These are phyloP conservation scores for Vidua macroura DNA, from an alignment of 2,113 vertebrate species.

Conservation along the genomic window DNA sequence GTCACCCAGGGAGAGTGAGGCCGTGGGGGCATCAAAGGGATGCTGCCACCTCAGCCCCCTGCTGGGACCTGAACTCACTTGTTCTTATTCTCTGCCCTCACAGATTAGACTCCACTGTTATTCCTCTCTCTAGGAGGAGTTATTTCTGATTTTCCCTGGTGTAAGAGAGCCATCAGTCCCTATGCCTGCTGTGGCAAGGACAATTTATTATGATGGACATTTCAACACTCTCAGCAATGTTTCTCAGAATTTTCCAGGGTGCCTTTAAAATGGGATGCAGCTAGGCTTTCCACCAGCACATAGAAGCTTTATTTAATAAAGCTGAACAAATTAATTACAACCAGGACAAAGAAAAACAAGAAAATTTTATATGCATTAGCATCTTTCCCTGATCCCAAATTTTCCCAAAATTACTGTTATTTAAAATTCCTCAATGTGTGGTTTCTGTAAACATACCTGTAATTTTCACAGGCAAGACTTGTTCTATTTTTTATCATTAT, in stretches of 20 bases:
- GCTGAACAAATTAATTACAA: background rate
- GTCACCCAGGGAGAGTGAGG: fast-evolving
- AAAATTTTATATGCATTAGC: background rate
- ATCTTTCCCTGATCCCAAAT: background rate
- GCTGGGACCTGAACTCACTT: background rate
- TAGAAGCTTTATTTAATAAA: background rate
- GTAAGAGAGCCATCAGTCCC: background rate
- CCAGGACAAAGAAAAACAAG: background rate
- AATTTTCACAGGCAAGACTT: background rate
- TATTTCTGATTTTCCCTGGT: background rate
- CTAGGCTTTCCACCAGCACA: background rate
- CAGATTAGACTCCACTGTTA: background rate
- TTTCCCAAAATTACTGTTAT: background rate
- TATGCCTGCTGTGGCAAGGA: background rate
- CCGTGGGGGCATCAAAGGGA: fast-evolving
- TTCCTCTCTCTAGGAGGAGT: background rate
- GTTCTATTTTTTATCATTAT: background rate
- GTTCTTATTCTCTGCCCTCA: background rate
- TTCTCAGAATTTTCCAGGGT: background rate
- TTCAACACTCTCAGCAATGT: background rate
- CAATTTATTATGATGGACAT: background rate
- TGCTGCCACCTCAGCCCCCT: fast-evolving
- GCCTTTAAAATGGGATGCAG: background rate
- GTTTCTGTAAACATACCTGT: background rate
- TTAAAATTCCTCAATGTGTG: background rate